A percentile compares a stretch with the other conserved stretches of the same genome.
phyloP scores from a whole-genome alignment of 2,797 vertebrate species.

The Hoplostethus atlanticus region DNA sequence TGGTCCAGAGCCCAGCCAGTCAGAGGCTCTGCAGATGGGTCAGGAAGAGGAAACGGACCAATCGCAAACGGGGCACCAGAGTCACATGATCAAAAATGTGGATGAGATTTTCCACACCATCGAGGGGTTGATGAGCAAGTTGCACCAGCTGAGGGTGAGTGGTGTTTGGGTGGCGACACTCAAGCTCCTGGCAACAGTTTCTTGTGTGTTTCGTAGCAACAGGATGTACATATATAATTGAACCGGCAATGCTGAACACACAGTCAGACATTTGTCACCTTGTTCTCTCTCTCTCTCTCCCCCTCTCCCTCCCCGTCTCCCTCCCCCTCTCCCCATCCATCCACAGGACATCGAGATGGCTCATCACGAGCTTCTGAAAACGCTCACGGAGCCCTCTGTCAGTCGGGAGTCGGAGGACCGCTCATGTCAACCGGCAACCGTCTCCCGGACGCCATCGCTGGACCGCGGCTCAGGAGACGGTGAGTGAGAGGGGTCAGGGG shows the following conservation, averaged over 20 bases:
- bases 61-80: slow-evolving; percentile 44
- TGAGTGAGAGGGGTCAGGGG: slow-evolving; percentile 42
- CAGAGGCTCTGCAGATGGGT: slow-evolving; percentile 39
- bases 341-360: slow-evolving; percentile 82
- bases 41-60: slow-evolving; percentile 45
- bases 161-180: not conserved
- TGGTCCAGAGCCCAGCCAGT: slow-evolving; percentile 11
- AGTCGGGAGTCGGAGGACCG: slow-evolving; percentile 63
- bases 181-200: no score
- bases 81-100: slow-evolving; percentile 78
- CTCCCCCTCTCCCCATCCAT: not conserved
- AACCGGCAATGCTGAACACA: no score
- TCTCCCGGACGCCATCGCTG: slow-evolving; percentile 71
- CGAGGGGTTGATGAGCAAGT: slow-evolving; percentile 81
- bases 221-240: no score
- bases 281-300: no score
- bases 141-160: slow-evolving; percentile 81
- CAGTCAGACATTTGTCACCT: no score
- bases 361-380: slow-evolving; percentile 80
- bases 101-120: slow-evolving; percentile 85
- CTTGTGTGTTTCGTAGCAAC: not conserved
- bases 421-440: slow-evolving; percentile 55
- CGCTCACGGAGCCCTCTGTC: slow-evolving; percentile 58
- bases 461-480: slow-evolving; percentile 76
- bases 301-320: no score